These are phyloP conservation scores for Pseudolaguvia tuberculata DNA, from an alignment of 2,113 vertebrate species.

Conservation along the genomic window DNA sequence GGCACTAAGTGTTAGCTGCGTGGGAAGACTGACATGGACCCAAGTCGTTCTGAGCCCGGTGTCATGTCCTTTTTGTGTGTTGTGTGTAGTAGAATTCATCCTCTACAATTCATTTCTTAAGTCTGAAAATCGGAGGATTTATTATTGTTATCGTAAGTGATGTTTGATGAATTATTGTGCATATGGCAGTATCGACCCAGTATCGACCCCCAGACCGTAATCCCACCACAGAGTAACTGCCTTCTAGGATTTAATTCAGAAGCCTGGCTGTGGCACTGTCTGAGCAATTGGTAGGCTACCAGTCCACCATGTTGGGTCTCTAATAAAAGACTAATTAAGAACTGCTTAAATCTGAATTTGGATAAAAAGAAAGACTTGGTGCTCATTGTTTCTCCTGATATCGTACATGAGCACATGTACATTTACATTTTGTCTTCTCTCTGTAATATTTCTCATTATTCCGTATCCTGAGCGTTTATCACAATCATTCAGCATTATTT, in stretches of 20 bases:
- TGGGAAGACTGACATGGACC: conserved; percentile 4
- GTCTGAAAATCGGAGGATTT: background rate
- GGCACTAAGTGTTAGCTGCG: background rate
- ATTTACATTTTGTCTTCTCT: background rate
- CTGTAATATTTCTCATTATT: background rate
- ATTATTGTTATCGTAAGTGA: background rate
- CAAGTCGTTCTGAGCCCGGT: conserved; percentile 11
- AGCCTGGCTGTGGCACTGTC: background rate
- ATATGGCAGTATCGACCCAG: background rate
- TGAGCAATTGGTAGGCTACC: background rate
- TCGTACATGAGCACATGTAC: background rate
- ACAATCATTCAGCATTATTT: conserved; percentile 28
- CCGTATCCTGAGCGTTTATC: conserved; percentile 12
- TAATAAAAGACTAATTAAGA: background rate
- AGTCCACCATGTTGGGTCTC: background rate
- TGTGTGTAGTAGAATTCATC: background rate
- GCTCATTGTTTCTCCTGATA: too few species aligned
- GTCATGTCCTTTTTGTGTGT: conserved; percentile 7
- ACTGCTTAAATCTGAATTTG: background rate
- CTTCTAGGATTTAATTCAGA: background rate
- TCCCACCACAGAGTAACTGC: background rate
- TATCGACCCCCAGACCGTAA: background rate
- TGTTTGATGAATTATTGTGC: background rate
- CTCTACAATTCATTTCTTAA: background rate
- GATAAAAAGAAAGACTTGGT: background rate